phyloP scores from a whole-genome alignment of 2,113 vertebrate species.

The Pteronura brasiliensis region DNA sequence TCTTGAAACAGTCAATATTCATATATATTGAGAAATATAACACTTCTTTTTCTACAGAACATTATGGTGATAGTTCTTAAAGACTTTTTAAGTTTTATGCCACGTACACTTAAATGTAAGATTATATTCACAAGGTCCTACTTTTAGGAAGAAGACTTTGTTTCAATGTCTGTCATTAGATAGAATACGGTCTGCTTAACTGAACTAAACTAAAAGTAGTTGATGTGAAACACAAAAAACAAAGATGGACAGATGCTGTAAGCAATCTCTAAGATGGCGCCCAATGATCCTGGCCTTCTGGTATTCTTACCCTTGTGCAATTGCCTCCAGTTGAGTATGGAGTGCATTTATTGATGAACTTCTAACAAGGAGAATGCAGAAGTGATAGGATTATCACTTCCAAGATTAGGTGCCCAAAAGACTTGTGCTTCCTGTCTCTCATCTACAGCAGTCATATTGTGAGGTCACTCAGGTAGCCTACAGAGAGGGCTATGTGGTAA shows the following conservation, averaged over 20 bases:
- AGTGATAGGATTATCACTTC: neutral
- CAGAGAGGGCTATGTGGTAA: neutral
- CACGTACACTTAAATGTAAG: neutral
- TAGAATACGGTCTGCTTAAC: neutral
- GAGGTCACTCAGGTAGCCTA: neutral
- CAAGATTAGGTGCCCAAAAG: neutral
- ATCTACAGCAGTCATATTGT: neutral
- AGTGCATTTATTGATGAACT: neutral
- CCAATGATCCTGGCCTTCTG: neutral
- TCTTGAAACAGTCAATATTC: neutral
- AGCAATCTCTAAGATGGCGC: neutral
- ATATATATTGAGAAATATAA: neutral
- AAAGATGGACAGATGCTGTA: neutral
- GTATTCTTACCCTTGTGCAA: neutral
- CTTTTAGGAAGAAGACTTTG: neutral
- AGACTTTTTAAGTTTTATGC: neutral
- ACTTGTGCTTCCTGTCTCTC: neutral
- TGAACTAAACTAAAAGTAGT: neutral
- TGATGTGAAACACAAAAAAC: neutral
- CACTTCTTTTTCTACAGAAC: neutral
- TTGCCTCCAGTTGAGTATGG: neutral
- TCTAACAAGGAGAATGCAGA: neutral
- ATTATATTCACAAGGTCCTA: neutral
- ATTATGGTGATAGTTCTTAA: neutral
- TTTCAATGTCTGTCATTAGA: neutral